Evolutionary conservation across 2,888 invertebrate genomes (phyloP).

Genomic region (Pyrocoelia pectoralis): DNA sequence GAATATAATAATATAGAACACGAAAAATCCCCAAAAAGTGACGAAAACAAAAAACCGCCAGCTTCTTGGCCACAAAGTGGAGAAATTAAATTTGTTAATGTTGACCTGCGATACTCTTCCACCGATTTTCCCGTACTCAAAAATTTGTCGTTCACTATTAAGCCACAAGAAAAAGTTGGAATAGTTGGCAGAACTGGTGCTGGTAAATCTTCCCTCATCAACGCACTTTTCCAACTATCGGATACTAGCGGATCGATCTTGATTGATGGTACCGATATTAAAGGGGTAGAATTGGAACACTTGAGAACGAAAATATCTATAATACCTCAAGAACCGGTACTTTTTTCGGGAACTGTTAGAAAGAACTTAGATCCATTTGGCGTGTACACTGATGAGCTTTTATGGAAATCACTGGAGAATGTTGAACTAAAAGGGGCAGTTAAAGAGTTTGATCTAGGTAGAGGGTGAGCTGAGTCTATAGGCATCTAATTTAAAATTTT

Average conservation of each 20-base stretch:
- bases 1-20: slow-evolving; percentile 68
- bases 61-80: slow-evolving; percentile 75
- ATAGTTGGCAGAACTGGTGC: slow-evolving; percentile 65
- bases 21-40: neutral
- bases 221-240: slow-evolving; percentile 62
- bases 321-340: slow-evolving; percentile 78
- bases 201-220: slow-evolving; percentile 81
- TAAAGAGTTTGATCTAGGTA: slow-evolving; percentile 49
- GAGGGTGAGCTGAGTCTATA: no score
- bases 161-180: slow-evolving; percentile 74
- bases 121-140: slow-evolving; percentile 73
- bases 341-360: slow-evolving; percentile 78
- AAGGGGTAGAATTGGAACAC: slow-evolving; percentile 66
- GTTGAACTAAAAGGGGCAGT: slow-evolving; percentile 68
- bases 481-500: no score
- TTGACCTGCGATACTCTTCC: slow-evolving; percentile 72
- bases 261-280: slow-evolving; percentile 72
- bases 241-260: slow-evolving; percentile 70
- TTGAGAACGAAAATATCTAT: slow-evolving; percentile 73
- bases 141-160: slow-evolving; percentile 71
- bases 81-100: slow-evolving; percentile 67
- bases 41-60: slow-evolving; percentile 61
- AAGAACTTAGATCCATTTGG: slow-evolving; percentile 66
- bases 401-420: slow-evolving; percentile 78
- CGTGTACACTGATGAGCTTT: slow-evolving; percentile 70